phyloP scores from a whole-genome alignment of 2,113 vertebrate species.

The Aegypius monachus region DNA sequence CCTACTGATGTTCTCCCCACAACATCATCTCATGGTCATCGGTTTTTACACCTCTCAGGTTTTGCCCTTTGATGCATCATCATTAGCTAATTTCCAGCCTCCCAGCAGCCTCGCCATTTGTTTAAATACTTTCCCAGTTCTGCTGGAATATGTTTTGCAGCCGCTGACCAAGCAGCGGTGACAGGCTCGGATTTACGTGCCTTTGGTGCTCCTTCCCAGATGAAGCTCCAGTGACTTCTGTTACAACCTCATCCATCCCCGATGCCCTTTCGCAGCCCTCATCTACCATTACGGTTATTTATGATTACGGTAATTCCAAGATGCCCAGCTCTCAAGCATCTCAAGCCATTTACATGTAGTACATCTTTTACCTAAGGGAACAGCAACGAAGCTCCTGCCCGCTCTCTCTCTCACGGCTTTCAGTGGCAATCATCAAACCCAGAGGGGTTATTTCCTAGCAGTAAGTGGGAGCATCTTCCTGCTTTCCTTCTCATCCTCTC shows the following conservation, averaged over 20 bases:
- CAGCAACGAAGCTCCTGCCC: neutral
- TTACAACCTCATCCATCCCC: neutral
- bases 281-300: neutral
- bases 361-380: neutral
- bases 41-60: conserved; percentile 10
- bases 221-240: neutral
- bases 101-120: neutral
- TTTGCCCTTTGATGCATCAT: conserved; percentile 44
- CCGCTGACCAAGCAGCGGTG: neutral
- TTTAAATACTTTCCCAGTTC: neutral
- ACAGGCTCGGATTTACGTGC: neutral
- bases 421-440: neutral
- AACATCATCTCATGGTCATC: conserved; percentile 2
- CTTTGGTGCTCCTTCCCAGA: neutral
- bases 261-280: neutral
- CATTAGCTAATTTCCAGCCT: conserved; percentile 39
- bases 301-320: neutral
- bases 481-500: neutral
- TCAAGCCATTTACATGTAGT: neutral
- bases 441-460: neutral
- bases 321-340: neutral
- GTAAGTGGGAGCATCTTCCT: neutral
- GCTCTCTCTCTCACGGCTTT: neutral
- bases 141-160: conserved; percentile 29
- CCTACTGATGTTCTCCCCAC: neutral